These are phyloP conservation scores for Ephydatia muelleri DNA, from an alignment of 37 sponge, comb jelly and placozoan genomes.

Conservation along the genomic window DNA sequence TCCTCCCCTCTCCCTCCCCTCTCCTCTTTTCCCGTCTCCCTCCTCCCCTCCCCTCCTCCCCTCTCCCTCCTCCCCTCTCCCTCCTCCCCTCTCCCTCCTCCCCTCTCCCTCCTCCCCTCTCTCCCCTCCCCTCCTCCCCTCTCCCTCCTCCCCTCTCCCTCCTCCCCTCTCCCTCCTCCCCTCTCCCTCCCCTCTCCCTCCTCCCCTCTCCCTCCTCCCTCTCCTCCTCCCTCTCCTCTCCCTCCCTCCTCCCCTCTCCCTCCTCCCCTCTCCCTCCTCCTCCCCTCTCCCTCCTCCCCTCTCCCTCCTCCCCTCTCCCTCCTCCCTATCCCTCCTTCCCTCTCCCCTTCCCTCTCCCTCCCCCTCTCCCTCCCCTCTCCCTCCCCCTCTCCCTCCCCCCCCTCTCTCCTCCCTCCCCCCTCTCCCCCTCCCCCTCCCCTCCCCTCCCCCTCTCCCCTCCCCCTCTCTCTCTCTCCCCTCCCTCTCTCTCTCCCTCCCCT, in stretches of 20 bases:
- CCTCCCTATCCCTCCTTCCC: neutral
- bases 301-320: neutral
- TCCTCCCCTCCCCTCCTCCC: no score
- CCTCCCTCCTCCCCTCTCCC: slow-evolving; percentile 10
- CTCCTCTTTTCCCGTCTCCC: no score
- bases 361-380: neutral
- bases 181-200: neutral
- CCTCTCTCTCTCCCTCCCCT: no score
- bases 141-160: neutral
- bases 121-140: neutral
- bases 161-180: no score
- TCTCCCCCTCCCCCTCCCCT: neutral
- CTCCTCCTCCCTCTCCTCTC: slow-evolving; percentile 53
- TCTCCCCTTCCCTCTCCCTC: neutral
- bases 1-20: no score
- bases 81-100: neutral
- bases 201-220: slow-evolving; percentile 11
- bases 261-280: slow-evolving; percentile 6
- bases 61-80: no score
- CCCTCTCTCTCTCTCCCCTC: no score
- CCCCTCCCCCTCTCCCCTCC: neutral
- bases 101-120: neutral
- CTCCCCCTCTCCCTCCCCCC: neutral
- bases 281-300: no score
- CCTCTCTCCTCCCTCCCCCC: neutral